Percentiles rank a stretch among this genome's conserved stretches.
Evolutionary conservation across 2,797 vertebrate genomes (phyloP).

Genomic region (Anabacerthia variegaticeps): DNA sequence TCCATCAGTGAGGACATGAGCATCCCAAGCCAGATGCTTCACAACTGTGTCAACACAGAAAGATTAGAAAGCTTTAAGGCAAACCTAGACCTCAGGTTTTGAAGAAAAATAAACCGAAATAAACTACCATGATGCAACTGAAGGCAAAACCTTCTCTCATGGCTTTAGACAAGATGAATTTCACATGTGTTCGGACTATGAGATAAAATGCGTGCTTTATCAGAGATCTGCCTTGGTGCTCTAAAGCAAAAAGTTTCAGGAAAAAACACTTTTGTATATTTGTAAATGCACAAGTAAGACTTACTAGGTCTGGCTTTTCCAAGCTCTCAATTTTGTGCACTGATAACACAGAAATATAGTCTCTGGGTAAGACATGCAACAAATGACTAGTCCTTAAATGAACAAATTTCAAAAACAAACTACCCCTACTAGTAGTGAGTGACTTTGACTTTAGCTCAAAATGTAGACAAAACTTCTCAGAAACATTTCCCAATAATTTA

Average conservation of each 20-base stretch:
- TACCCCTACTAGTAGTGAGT: not conserved
- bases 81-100: not conserved
- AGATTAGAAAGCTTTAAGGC: not conserved
- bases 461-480: not conserved
- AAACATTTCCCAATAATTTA: not conserved
- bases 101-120: not conserved
- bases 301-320: not conserved
- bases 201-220: not conserved
- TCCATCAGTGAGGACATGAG: not conserved
- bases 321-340: not conserved
- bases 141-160: not conserved
- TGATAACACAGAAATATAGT: not conserved
- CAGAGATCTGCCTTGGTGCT: not conserved
- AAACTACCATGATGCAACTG: not conserved
- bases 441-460: not conserved
- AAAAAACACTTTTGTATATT: not conserved
- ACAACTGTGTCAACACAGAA: fast-evolving
- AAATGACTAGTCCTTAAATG: not conserved
- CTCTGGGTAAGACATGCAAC: not conserved
- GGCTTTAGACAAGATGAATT: not conserved
- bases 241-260: not conserved
- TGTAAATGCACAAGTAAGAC: not conserved
- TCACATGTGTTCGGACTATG: not conserved
- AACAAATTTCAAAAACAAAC: not conserved
- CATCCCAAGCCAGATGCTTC: not conserved